These are phyloP conservation scores for Pseudanteris insignis DNA, from an alignment of 2,888 invertebrate species.

Conservation along the genomic window DNA sequence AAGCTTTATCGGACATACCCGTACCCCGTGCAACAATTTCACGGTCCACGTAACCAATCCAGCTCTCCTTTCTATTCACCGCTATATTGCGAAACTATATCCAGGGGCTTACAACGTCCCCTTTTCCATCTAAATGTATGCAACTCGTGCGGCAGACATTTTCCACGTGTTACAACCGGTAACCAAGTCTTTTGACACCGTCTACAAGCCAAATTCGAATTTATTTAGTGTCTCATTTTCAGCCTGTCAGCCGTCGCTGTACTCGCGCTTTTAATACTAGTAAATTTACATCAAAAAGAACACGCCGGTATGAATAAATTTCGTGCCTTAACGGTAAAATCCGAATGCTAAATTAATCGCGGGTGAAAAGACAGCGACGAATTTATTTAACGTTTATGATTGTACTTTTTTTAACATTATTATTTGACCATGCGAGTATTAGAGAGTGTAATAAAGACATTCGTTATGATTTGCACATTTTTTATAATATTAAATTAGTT, in stretches of 20 bases:
- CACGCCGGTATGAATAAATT: background rate
- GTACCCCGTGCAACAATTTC: slow-evolving; percentile 59
- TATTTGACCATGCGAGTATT: too few relatives aligned
- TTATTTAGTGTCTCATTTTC: slow-evolving; percentile 3
- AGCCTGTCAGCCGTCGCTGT: too few relatives aligned
- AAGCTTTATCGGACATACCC: slow-evolving; percentile 59
- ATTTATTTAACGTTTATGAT: too few relatives aligned
- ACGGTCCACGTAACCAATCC: slow-evolving; percentile 57
- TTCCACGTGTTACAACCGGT: slow-evolving; percentile 23
- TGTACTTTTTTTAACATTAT: too few relatives aligned
- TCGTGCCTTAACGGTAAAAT: background rate
- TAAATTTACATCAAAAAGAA: too few relatives aligned
- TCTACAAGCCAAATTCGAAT: slow-evolving; percentile 3
- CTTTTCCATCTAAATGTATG: slow-evolving; percentile 19
- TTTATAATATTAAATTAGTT: too few relatives aligned
- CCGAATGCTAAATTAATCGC: background rate
- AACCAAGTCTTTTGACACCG: slow-evolving; percentile 17
- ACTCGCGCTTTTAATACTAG: too few relatives aligned
- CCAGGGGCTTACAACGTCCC: slow-evolving; percentile 21
- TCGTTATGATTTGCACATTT: too few relatives aligned
- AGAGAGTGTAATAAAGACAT: too few relatives aligned
- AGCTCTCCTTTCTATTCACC: slow-evolving; percentile 37
- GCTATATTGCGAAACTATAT: slow-evolving; percentile 39
- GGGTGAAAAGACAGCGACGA: too few relatives aligned
- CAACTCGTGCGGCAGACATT: slow-evolving; percentile 15